Conservation (phyloP, 2,888 invertebrate species). For the Cantharis rustica region DNA sequence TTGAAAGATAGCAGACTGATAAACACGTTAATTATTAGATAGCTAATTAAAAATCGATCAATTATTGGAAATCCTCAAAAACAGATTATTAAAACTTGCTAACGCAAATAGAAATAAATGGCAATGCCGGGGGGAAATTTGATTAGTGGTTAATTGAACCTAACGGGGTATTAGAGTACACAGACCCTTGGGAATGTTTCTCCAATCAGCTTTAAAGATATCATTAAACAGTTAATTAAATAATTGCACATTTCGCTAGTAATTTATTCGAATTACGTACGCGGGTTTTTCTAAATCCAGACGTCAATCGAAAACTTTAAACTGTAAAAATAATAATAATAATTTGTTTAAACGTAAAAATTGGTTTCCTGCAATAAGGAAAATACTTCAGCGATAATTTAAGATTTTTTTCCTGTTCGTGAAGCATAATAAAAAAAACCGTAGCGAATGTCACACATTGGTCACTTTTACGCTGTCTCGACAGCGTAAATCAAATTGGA, state of each 20-base stretch:
- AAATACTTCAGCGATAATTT: background rate
- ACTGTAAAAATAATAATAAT: background rate
- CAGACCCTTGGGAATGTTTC: background rate
- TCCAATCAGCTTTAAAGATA: background rate
- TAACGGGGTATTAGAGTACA: background rate
- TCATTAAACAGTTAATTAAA: background rate
- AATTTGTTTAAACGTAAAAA: too few species aligned
- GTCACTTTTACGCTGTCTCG: background rate
- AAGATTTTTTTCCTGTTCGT: background rate
- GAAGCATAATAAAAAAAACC: background rate
- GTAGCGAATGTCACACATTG: background rate
- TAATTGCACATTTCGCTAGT: background rate
- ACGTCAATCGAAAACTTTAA: background rate
- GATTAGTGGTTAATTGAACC: background rate
- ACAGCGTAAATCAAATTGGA: background rate
- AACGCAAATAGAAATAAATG: background rate
- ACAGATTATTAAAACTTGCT: background rate
- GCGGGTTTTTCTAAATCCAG: background rate
- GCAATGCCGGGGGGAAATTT: background rate
- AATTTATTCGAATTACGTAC: background rate
- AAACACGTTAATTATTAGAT: background rate
- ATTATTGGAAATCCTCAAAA: background rate
- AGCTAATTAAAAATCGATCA: background rate
- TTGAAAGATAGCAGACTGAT: background rate
- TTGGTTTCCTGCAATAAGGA: background rate